These are phyloP conservation scores for Drosophila paramelanica DNA, from an alignment of 2,888 invertebrate genomes.

Conservation along the genomic window DNA sequence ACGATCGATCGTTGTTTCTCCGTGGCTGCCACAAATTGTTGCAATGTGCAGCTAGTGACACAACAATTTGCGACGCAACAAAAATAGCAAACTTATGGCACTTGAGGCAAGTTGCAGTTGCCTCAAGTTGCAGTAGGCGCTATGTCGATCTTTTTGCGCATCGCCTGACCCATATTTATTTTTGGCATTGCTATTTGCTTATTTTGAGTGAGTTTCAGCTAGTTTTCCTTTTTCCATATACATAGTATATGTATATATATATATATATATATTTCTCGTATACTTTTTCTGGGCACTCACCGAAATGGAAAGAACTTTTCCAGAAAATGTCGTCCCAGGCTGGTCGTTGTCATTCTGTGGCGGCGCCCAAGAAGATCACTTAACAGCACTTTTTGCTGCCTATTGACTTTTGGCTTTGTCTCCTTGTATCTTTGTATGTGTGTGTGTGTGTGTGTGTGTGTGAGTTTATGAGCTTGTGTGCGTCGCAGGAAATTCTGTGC, in stretches of 20 bases:
- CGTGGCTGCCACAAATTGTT: conserved; percentile 30
- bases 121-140: conserved; percentile 27
- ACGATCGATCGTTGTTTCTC: conserved; percentile 31
- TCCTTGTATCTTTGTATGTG: conserved; percentile 3
- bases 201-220: conserved; percentile 4
- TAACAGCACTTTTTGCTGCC: conserved; percentile 46
- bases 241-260: no score
- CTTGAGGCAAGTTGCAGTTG: conserved; percentile 17
- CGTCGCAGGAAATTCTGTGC: conserved; percentile 49
- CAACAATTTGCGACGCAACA: conserved; percentile 23
- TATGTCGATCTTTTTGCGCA: conserved; percentile 43
- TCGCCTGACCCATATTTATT: conserved; percentile 74
- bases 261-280: neutral
- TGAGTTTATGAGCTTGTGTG: conserved; percentile 8
- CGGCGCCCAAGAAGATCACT: conserved; percentile 52
- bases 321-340: conserved; percentile 73
- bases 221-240: no score
- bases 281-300: conserved; percentile 47
- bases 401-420: conserved; percentile 41
- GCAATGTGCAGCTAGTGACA: conserved; percentile 33
- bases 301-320: conserved; percentile 78
- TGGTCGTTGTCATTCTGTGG: conserved; percentile 69
- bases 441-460: conserved; percentile 5
- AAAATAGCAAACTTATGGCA: conserved; percentile 38
- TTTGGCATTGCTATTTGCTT: conserved; percentile 63